Conservation (phyloP, 2,113 vertebrate species). For the human (Homo sapiens) region GRCh38 chr1:2251001-2251500, state of each 20-base stretch:
- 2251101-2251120: not conserved
- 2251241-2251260: too few relatives aligned
- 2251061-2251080: not conserved
- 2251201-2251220: not conserved
- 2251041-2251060: not conserved
- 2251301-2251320: too few relatives aligned
- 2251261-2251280: too few relatives aligned
- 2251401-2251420: too few relatives aligned
- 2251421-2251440: not conserved
- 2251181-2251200: accelerated
- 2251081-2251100: too few relatives aligned
- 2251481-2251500: accelerated
- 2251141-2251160: not conserved
- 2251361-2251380: too few relatives aligned
- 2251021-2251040: not conserved
- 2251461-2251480: not conserved
- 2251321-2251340: too few relatives aligned
- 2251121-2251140: not conserved
- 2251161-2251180: accelerated
- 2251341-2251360: too few relatives aligned
- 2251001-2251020: not conserved
- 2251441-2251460: not conserved
- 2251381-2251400: too few relatives aligned
- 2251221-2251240: accelerated
- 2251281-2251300: too few relatives aligned